phyloP scores from a whole-genome alignment of 2,888 invertebrate species.

The Polymixis lichenea region DNA sequence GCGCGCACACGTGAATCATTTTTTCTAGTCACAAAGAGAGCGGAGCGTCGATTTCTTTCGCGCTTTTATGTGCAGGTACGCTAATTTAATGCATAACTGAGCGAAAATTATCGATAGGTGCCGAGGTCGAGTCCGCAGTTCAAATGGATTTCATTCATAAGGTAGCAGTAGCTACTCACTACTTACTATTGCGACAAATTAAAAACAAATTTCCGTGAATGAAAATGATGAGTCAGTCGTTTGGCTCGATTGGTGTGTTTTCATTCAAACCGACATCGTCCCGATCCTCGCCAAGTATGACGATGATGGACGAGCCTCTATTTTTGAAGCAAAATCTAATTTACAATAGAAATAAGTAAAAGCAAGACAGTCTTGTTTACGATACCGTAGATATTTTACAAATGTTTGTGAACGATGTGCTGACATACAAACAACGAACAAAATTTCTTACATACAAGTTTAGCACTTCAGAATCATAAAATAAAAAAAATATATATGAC shows the following conservation, averaged over 20 bases:
- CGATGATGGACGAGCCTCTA: slow-evolving; percentile 65
- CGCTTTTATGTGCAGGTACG: slow-evolving; percentile 16
- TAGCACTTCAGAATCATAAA: slow-evolving; percentile 2
- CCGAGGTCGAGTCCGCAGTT: slow-evolving; percentile 47
- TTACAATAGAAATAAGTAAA: slow-evolving; percentile 15
- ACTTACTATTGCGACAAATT: slow-evolving; percentile 60
- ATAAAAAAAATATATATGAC: no score
- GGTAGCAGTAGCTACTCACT: slow-evolving; percentile 51
- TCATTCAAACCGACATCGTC: slow-evolving; percentile 74
- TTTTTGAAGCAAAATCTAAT: slow-evolving; percentile 13
- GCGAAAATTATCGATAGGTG: slow-evolving; percentile 59
- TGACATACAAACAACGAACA: slow-evolving; percentile 3
- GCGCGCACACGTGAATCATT: slow-evolving; percentile 25
- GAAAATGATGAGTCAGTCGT: slow-evolving; percentile 82
- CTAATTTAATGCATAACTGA: slow-evolving; percentile 45
- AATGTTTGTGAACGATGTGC: slow-evolving; percentile 4
- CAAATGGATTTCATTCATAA: slow-evolving; percentile 50
- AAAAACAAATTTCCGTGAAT: slow-evolving; percentile 79
- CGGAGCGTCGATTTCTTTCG: slow-evolving; percentile 23
- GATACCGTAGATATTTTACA: slow-evolving; percentile 15
- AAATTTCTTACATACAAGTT: not conserved
- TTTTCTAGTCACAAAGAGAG: slow-evolving; percentile 26
- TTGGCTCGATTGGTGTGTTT: slow-evolving; percentile 80
- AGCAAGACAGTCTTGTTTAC: slow-evolving; percentile 17
- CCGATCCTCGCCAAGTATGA: slow-evolving; percentile 71